Base-by-base conservation (phyloP, 2,797 vertebrate genomes). In the Enteromius unitaeniatus region DNA sequence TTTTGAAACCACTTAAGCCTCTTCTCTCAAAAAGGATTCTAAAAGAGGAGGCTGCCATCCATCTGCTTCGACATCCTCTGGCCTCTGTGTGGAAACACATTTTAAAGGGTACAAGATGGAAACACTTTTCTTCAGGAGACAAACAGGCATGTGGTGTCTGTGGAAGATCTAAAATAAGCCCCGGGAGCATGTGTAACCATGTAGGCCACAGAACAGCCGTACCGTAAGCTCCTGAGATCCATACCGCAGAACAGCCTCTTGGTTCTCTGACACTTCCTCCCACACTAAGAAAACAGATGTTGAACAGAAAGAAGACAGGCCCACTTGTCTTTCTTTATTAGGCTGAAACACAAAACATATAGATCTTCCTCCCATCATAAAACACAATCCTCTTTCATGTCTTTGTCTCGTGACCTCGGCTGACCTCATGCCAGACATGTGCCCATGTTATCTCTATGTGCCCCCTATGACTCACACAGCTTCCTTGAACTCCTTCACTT, bases 281-380 rank as follows among this genome's bases (percentile, higher is more conserved):
- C n/a, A 86, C 85, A 89, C 91, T 87, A 92, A 93, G 91, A 90
- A 87, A 91, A 86, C 92, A 93, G 92, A 93, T 91, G 92, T 92
- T 51, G 23, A 51, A 78, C 64, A 87, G 83, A 89, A 90, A 92
- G 93, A 92, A 90, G 73, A 13, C 28, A 79, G 69, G 83, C 90
- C 89, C 88, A 86, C 90, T 90, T 87, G 70, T 87, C 83, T 45
- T 28, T 78, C 90, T 94, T 91, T 89, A 93, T 92, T 88, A 91
- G 75, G 90, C 79, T 86, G 68, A 87, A 85, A 88, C 86, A 90
- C 88, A 91, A 90, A 88, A 76, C 74, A 49, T 11, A 58, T 37
- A 45, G 69, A 70, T 78, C 62, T 72, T 51, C 53, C 68, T 73
- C 31, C 75, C 40, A 40, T 86, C 64, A 40, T 86, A 80, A 93